Conservation (phyloP, 1,140 invertebrate genomes). For the Triops cancriformis region DNA sequence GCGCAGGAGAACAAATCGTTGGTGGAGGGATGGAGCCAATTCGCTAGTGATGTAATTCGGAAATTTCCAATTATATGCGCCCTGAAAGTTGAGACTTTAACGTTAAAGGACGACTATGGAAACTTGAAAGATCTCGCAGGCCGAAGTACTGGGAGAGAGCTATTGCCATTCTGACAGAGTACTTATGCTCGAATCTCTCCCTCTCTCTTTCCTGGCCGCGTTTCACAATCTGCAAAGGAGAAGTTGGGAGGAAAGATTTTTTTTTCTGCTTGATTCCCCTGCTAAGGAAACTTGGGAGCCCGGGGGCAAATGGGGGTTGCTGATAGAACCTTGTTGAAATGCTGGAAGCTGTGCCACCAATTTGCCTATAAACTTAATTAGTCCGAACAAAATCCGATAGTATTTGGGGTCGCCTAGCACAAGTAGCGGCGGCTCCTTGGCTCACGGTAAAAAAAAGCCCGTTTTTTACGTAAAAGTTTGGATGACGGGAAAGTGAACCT, state of each 20-base stretch:
- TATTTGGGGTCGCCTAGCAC: neutral
- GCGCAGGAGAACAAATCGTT: no score
- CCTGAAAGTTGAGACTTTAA: neutral
- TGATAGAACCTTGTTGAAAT: neutral
- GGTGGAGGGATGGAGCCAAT: no score
- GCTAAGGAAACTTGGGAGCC: neutral
- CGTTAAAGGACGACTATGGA: neutral
- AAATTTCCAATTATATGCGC: neutral
- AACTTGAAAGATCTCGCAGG: neutral
- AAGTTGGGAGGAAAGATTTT: neutral
- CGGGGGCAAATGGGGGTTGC: neutral
- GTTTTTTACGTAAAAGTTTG: no score
- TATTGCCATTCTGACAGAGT: slow-evolving; percentile 2
- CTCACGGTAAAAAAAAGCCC: no score
- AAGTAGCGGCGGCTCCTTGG: no score
- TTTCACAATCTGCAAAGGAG: neutral
- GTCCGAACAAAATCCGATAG: neutral
- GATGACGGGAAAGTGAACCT: no score
- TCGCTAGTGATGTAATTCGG: neutral
- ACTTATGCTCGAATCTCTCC: neutral
- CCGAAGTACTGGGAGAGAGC: neutral
- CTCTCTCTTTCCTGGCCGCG: neutral
- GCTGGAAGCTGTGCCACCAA: neutral
- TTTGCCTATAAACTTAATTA: slow-evolving; percentile 3
- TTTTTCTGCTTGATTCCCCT: neutral